phyloP scores from a whole-genome alignment of 2,113 vertebrate species.

The Ptychochromis oligacanthus region DNA sequence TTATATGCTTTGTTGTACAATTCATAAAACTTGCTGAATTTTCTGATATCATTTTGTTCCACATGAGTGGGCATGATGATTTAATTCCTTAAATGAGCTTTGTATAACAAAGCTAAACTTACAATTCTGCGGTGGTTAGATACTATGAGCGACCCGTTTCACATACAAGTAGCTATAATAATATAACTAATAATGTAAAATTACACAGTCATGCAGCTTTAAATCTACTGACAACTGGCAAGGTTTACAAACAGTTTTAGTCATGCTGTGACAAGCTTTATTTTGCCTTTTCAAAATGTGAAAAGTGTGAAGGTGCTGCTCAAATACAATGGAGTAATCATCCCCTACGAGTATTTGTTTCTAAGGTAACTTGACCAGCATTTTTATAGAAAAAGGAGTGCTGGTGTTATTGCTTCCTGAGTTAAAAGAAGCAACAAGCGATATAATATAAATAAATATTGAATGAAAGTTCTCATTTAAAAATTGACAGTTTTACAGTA shows the following conservation, averaged over 20 bases:
- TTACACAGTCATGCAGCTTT: not conserved
- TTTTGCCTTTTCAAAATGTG: not conserved
- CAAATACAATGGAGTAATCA: not conserved
- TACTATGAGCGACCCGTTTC: not conserved
- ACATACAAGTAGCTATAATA: not conserved
- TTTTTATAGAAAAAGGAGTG: not conserved
- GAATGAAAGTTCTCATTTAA: not conserved
- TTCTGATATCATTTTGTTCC: not conserved
- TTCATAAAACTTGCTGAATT: not conserved
- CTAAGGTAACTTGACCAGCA: not conserved
- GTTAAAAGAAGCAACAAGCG: not conserved
- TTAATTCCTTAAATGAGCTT: not conserved
- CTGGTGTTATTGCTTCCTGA: not conserved
- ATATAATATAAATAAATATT: not conserved
- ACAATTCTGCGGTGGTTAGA: not conserved
- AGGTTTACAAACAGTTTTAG: not conserved
- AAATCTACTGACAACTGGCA: not conserved
- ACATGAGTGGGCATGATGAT: not conserved
- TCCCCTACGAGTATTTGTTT: not conserved
- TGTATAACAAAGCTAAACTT: not conserved
- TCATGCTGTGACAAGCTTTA: not conserved
- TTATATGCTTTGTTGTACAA: not conserved
- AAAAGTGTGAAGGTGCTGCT: conserved; percentile 18
- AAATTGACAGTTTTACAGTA: not conserved
- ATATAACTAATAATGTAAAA: not conserved